Evolutionary conservation across 1,140 invertebrate species (phyloP), one percentile per base, ranked within the genome.

Genomic region (Heliconius melpomene): DNA sequence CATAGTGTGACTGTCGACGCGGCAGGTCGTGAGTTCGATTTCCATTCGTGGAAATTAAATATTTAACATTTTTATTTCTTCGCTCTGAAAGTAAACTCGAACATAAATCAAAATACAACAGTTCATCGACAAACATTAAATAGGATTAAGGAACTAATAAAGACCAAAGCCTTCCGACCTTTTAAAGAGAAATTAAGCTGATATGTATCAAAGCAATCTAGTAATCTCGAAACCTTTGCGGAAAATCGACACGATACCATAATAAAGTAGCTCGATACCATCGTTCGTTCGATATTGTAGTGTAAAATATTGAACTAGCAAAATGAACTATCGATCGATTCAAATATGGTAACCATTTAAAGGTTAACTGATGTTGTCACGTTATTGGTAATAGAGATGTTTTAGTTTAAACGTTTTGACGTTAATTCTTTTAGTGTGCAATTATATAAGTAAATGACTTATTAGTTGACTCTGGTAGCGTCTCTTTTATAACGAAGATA

Each of bases 171-270:
- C 60, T 66, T 81, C 8, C 57, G 77, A 81, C 80, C 80, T 78
- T 71, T 46, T 72, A 71, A 75, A 60, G 46, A 57, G 71, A 78
- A 81, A 77, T 75, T 77, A 75, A 66, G 18, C 74, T 57, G 80
- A 81, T 81, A 70, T 74, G 29, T 57, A 80, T 80, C 79, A 70
- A 23, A 77, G 71, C 66, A 74, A 50, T 80, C 54, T 72, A 72
- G 80, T 81, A 75, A 78, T 81, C 76, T 72, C 32, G 52, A 72
- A 72, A 75, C 16, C 20, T 46, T 73, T 23, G 77, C 72, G 74
- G 73, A 70, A 77, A 81, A 81, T 75, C 70, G 72, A 32, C 80
- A 81, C 80, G 80, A 81, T 78, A 78, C 73, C 32, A 78, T 78
- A 81, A 81, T 81, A 77, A 29, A 29, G 29, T 29, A 29, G 29